Evolutionary conservation across 2,797 vertebrate species (phyloP).

Genomic region (Syndactyla subalaris): DNA sequence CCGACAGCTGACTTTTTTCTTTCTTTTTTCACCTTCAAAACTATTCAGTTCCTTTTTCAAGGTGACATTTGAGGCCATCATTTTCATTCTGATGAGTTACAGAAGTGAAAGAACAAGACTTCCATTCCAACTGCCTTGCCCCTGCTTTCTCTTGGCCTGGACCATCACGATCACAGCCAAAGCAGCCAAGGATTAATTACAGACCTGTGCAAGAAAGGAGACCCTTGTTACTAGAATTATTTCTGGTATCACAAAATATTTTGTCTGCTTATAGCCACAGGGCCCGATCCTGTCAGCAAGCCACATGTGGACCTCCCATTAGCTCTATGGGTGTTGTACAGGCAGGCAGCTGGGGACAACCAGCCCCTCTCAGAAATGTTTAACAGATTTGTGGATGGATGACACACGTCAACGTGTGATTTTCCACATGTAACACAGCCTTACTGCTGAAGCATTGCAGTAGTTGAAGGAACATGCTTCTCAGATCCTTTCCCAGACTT

Average conservation of each 20-base stretch:
- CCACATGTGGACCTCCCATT: background rate
- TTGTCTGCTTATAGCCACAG: background rate
- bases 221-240: background rate
- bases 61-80: background rate
- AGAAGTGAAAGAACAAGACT: background rate
- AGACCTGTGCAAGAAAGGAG: background rate
- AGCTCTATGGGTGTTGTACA: background rate
- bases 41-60: background rate
- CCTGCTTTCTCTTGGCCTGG: background rate
- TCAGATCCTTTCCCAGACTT: conserved; percentile 45
- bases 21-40: background rate
- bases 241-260: background rate
- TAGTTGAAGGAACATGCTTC: background rate
- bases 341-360: background rate
- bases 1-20: background rate
- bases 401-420: background rate
- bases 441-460: background rate
- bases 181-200: background rate
- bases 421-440: background rate
- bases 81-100: background rate
- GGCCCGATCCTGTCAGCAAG: background rate
- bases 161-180: background rate
- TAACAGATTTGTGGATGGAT: background rate
- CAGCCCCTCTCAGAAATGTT: background rate
- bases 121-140: background rate